Evolutionary conservation across 2,113 vertebrate genomes (phyloP).

Genomic region (Hippotragus niger): DNA sequence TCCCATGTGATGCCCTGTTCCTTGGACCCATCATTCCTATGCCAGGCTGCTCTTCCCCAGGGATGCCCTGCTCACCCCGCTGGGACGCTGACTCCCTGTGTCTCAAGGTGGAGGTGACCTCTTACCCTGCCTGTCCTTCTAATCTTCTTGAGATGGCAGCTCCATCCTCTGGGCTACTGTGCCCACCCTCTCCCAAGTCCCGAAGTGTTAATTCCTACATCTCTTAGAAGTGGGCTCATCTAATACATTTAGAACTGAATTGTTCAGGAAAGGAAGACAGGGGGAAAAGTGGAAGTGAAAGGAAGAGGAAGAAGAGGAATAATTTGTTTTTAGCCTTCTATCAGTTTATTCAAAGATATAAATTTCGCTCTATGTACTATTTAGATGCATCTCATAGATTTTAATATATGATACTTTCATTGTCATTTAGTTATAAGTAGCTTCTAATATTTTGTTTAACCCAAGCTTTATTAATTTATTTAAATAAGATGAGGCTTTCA

Average conservation of each 20-base stretch:
- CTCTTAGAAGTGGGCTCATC: not conserved
- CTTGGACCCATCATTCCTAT: too few species aligned
- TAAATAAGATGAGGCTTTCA: slow-evolving; percentile 18
- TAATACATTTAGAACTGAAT: not conserved
- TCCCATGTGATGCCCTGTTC: not conserved
- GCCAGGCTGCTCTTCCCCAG: not conserved
- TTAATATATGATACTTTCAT: not conserved
- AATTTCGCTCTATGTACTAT: not conserved
- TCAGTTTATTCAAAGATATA: not conserved
- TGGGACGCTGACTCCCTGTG: not conserved
- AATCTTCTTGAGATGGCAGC: not conserved
- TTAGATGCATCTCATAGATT: slow-evolving; percentile 21
- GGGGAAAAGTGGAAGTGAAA: not conserved
- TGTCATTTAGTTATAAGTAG: slow-evolving; percentile 11
- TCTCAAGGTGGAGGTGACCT: not conserved
- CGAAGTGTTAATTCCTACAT: not conserved
- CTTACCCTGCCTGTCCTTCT: not conserved
- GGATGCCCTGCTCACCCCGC: not conserved
- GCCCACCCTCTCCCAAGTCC: not conserved
- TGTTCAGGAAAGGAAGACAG: not conserved
- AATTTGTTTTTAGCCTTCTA: slow-evolving; percentile 17
- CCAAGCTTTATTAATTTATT: slow-evolving; percentile 7
- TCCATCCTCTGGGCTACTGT: not conserved
- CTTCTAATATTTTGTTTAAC: slow-evolving; percentile 31
- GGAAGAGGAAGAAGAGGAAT: not conserved